These are phyloP conservation scores for Scleropages formosus DNA, from an alignment of 2,797 vertebrate genomes.

Conservation along the genomic window DNA sequence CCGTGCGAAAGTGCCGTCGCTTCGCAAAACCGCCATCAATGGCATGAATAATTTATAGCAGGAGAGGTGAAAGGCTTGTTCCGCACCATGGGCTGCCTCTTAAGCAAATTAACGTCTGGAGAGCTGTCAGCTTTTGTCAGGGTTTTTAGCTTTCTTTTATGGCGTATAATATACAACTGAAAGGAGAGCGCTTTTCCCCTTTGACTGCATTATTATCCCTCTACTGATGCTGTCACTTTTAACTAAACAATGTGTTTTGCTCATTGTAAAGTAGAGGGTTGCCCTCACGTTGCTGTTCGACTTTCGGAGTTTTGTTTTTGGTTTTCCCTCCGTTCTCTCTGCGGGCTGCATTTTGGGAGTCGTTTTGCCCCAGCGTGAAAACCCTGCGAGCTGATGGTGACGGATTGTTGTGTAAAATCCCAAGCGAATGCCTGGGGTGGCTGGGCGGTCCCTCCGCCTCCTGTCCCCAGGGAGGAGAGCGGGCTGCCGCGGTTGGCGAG, in stretches of 20 bases:
- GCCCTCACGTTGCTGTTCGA: not conserved
- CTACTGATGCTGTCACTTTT: slow-evolving; percentile 6
- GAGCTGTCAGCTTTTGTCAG: slow-evolving; percentile 22
- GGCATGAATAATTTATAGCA: slow-evolving; percentile 39
- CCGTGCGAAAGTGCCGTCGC: not conserved
- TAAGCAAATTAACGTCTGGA: slow-evolving; percentile 31
- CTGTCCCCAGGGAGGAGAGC: no score
- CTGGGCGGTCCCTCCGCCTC: no score
- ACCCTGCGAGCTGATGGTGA: no score
- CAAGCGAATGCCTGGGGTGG: no score
- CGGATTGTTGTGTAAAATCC: no score
- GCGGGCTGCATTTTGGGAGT: no score
- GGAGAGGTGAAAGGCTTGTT: slow-evolving; percentile 36
- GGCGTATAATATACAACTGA: slow-evolving; percentile 29
- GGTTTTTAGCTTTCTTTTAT: slow-evolving; percentile 20
- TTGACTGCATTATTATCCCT: not conserved
- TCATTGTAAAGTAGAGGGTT: not conserved
- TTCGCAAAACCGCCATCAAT: slow-evolving; percentile 22
- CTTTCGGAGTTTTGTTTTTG: not conserved
- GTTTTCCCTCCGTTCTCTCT: slow-evolving; percentile 26
- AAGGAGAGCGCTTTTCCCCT: slow-evolving; percentile 48
- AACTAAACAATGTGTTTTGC: slow-evolving; percentile 17
- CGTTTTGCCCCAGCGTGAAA: no score
- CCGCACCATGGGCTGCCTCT: slow-evolving; percentile 31
- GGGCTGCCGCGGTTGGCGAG: no score